phyloP scores from a whole-genome alignment of 1,140 invertebrate genomes.

The Heliothis subflexa region DNA sequence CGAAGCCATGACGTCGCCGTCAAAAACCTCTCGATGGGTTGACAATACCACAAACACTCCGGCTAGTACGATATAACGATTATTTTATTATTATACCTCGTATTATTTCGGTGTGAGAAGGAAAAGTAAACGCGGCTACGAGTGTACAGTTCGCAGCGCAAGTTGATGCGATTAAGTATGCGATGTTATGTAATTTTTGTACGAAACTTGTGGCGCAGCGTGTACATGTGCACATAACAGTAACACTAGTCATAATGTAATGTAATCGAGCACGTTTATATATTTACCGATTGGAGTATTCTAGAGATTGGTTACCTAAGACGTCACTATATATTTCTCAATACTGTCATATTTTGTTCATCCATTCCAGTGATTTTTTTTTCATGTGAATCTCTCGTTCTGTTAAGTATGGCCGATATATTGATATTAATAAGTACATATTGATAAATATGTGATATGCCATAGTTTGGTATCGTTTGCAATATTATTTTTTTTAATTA shows the following conservation, averaged over 20 bases:
- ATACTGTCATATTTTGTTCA: neutral
- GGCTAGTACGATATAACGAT: constrained; percentile 30
- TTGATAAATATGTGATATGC: neutral
- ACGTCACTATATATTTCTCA: constrained; percentile 16
- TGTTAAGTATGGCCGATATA: neutral
- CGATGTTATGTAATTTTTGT: neutral
- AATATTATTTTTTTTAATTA: neutral
- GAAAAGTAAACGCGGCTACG: constrained; percentile 21
- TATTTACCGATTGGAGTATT: constrained; percentile 34
- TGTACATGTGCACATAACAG: constrained; percentile 55
- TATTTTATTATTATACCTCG: constrained; percentile 16
- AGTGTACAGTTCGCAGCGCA: constrained; percentile 21
- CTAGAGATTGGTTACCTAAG: constrained; percentile 29
- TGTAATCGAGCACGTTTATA: constrained; percentile 50
- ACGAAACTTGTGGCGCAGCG: constrained; percentile 36
- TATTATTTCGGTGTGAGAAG: constrained; percentile 40
- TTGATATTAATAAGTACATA: neutral
- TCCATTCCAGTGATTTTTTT: constrained; percentile 23
- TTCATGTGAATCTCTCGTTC: constrained; percentile 27
- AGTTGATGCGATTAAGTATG: neutral
- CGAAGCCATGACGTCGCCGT: constrained; percentile 79
- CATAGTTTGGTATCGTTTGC: neutral
- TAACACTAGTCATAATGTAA: constrained; percentile 62
- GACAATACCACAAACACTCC: constrained; percentile 58
- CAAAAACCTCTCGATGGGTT: constrained; percentile 83